Evolutionary conservation across 2,113 vertebrate species (phyloP), one percentile per base, ranked within the genome.

Genomic region (Beaufortia kweichowensis): DNA sequence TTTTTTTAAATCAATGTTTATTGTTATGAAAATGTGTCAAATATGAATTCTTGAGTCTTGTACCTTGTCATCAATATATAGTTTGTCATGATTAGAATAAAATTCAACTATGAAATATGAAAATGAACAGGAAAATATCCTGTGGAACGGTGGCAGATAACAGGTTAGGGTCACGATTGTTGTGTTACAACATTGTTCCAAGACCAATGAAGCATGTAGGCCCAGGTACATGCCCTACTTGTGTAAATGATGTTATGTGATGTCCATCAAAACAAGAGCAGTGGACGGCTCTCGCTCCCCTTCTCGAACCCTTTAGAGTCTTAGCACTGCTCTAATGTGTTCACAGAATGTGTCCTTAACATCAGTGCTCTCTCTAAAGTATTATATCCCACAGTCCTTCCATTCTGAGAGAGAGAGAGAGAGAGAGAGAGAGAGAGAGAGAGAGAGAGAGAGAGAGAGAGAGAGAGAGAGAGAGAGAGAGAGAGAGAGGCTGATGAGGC

Each of bases 241-340:
- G 41, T 17, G 26, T 68, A 68, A 33, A 23, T 21, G 1, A 33
- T 28, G 12, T 31, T 29, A 9, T 53, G 6, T 1, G 5, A 53
- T 12, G 46, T 33, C 29, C 19, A 24, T 28, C 26, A 60, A 23
- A 11, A 14, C 24, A 31, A 24, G 55, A 48, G 48, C 23, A 2
- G 31, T 61, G 69, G 80, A 78, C n/a, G 11, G 48, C 43, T 26
- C 46, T 31, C 60, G 57, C 59, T 35, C 64, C 70, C 35, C 53
- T 23, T 62, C 62, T 11, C 35, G 9, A 50, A 12, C 7, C 19
- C 31, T 64, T 48, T 28, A 12, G 24, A 19, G 33, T 57, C 15
- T 71, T 33, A 41, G 19, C 26, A 41, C 46, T 11, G 17, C 57
- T 28, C 24, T 82, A 70, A 78, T 82, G 64, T 64, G 57, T 59